These are phyloP conservation scores for Ophiodon elongatus DNA, from an alignment of 2,113 vertebrate species.

Conservation along the genomic window DNA sequence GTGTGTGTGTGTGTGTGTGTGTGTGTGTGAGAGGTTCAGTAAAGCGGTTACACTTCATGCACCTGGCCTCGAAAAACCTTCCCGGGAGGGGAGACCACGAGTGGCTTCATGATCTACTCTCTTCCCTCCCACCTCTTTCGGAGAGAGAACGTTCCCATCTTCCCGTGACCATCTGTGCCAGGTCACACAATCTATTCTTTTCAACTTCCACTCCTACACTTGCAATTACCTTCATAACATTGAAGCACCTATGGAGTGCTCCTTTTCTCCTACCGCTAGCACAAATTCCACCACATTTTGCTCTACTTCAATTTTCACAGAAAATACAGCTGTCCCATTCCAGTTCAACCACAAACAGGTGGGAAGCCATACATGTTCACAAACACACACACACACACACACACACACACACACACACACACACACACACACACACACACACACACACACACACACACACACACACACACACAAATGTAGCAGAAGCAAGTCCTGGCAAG, in stretches of 20 bases:
- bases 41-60: slow-evolving; percentile 39
- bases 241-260: background rate
- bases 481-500: slow-evolving; percentile 59
- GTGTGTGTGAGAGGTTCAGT: slow-evolving; percentile 2
- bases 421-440: slow-evolving; percentile 9
- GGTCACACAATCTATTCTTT: slow-evolving; percentile 18
- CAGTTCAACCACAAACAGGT: slow-evolving; percentile 2
- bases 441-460: slow-evolving; percentile 15
- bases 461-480: slow-evolving; percentile 22
- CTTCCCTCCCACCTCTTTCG: background rate
- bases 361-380: background rate
- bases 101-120: slow-evolving; percentile 27
- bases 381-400: slow-evolving; percentile 28
- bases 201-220: slow-evolving; percentile 13
- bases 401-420: slow-evolving; percentile 5
- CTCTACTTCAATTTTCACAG: background rate
- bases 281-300: background rate
- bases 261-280: background rate
- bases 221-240: slow-evolving; percentile 6
- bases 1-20: too few species aligned
- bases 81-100: slow-evolving; percentile 21
- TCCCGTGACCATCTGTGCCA: background rate
- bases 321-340: background rate
- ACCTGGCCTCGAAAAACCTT: slow-evolving; percentile 54
- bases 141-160: slow-evolving; percentile 6